phyloP scores from a whole-genome alignment of 2,888 invertebrate genomes.

The Cosmia pyralina region DNA sequence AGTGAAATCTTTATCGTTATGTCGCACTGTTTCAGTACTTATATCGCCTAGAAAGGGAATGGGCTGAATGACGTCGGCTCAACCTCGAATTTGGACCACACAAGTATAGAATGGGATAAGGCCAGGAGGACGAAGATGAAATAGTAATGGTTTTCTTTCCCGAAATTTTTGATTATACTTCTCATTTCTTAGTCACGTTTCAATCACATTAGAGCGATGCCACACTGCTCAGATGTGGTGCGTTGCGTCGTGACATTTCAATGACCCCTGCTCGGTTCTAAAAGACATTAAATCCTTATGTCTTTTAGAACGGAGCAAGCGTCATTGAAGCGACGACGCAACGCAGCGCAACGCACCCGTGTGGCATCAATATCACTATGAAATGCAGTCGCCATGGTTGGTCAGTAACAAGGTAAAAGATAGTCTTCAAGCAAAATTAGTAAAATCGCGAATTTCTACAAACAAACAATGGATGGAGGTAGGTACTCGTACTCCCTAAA shows the following conservation, averaged over 20 bases:
- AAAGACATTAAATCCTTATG: too few species aligned
- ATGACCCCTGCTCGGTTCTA: too few species aligned
- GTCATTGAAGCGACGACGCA: too few species aligned
- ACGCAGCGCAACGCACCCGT: too few species aligned
- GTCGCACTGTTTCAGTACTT: neutral
- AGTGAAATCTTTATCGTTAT: neutral
- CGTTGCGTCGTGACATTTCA: too few species aligned
- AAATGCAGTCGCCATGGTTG: neutral
- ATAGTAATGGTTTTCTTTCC: neutral
- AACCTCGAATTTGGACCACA: neutral
- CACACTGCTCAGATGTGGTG: too few species aligned
- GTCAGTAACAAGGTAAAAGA: neutral
- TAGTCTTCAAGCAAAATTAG: neutral
- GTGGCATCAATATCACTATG: neutral
- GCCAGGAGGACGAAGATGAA: neutral
- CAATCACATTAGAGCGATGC: too few species aligned
- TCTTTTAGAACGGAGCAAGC: too few species aligned
- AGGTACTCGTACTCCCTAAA: conserved; percentile 17
- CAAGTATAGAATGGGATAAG: neutral
- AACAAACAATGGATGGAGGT: conserved; percentile 11
- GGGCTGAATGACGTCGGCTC: neutral
- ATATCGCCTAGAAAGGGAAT: neutral
- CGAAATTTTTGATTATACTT: neutral
- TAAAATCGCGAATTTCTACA: neutral
- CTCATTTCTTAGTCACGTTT: neutral